phyloP scores from a whole-genome alignment of 2,888 invertebrate species.

The Zygaena filipendulae region DNA sequence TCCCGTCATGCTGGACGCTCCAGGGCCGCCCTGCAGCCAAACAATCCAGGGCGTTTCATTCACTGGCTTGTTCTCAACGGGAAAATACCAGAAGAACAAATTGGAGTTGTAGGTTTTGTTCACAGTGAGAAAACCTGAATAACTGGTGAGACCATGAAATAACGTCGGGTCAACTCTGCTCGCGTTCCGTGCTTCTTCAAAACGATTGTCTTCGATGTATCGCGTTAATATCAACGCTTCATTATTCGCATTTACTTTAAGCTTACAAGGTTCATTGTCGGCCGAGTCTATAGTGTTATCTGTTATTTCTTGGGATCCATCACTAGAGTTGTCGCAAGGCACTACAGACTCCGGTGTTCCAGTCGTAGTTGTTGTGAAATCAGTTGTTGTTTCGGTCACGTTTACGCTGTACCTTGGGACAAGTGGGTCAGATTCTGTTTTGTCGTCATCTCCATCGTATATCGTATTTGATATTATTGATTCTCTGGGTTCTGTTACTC shows the following conservation, averaged over 20 bases:
- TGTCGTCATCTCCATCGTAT: conserved; percentile 2
- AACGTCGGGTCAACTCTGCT: conserved; percentile 32
- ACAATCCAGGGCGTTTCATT: conserved; percentile 74
- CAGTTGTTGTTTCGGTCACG: too few relatives aligned
- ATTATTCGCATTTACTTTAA: conserved; percentile 23
- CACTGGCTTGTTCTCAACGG: conserved; percentile 42
- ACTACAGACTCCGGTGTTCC: not conserved
- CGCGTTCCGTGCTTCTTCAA: conserved; percentile 28
- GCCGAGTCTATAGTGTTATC: conserved; percentile 7
- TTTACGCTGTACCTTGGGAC: too few relatives aligned
- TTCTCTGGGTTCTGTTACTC: too few relatives aligned
- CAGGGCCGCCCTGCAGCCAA: conserved; percentile 92
- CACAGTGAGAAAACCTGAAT: conserved; percentile 72
- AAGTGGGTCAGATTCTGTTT: too few relatives aligned
- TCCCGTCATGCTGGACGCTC: conserved; percentile 69
- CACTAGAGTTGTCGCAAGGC: conserved; percentile 3
- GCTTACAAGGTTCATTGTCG: conserved; percentile 11
- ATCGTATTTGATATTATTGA: too few relatives aligned
- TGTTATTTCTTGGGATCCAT: conserved; percentile 1
- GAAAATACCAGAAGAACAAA: conserved; percentile 88
- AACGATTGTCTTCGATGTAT: conserved; percentile 28
- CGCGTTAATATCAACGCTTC: conserved; percentile 39
- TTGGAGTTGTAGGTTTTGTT: conserved; percentile 78
- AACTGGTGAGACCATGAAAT: conserved; percentile 47
- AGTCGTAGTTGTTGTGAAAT: too few relatives aligned